A percentile compares a stretch with the other conserved stretches of the same genome.
These are phyloP conservation scores for Macrotis lagotis DNA, from an alignment of 2,113 vertebrate species.

Conservation along the genomic window DNA sequence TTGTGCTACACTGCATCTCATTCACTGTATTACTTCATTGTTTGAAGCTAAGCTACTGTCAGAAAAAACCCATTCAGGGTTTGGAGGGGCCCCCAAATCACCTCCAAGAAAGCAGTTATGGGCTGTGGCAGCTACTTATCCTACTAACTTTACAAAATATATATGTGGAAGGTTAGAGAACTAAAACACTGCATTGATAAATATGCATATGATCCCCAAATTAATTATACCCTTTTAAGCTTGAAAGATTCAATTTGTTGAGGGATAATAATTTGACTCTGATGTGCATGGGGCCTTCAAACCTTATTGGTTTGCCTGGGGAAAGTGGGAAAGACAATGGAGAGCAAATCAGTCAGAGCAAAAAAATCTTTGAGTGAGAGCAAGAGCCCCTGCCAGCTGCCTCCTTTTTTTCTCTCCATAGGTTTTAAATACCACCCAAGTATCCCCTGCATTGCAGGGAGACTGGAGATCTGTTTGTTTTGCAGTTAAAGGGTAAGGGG, in stretches of 20 bases:
- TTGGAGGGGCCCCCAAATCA: slow-evolving; percentile 7
- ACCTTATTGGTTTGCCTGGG: slow-evolving; percentile 47
- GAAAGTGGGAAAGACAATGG: slow-evolving; percentile 60
- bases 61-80: neutral
- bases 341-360: slow-evolving; percentile 72
- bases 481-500: slow-evolving; percentile 79
- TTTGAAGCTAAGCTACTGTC: slow-evolving; percentile 23
- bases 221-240: slow-evolving; percentile 19
- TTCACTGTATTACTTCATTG: slow-evolving; percentile 30
- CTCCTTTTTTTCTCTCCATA: slow-evolving; percentile 76
- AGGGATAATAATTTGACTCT: slow-evolving; percentile 50
- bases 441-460: slow-evolving; percentile 78
- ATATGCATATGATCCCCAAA: neutral
- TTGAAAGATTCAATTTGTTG: neutral
- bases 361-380: slow-evolving; percentile 60
- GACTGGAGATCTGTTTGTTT: slow-evolving; percentile 77
- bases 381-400: slow-evolving; percentile 77
- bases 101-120: slow-evolving; percentile 13
- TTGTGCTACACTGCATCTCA: slow-evolving; percentile 10
- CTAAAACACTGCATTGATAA: slow-evolving; percentile 3
- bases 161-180: slow-evolving; percentile 7
- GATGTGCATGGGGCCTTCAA: slow-evolving; percentile 57
- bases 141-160: slow-evolving; percentile 20
- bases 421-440: slow-evolving; percentile 76
- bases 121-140: slow-evolving; percentile 28